Base-by-base conservation (phyloP, 2,888 invertebrate species). In the Tetramorium bicarinatum region DNA sequence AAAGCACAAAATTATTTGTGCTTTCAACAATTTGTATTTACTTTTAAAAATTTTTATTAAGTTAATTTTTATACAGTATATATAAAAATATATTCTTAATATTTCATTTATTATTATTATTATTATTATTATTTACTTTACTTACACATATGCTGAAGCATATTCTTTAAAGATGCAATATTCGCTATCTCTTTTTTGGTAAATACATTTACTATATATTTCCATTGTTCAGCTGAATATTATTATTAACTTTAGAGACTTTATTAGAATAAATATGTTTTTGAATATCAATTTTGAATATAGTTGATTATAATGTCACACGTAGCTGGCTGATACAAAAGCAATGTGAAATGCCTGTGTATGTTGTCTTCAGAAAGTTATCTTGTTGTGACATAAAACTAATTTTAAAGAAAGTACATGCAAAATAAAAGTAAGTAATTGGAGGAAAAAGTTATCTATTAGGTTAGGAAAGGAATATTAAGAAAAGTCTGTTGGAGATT, bases 321-420 rank as follows among this genome's bases (percentile, higher is more conserved):
- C n/a, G 38, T 64, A 64, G 0, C 11, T 13, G 21, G 7, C 0
- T 21, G 2, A 2, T 1, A 11, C 2, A 21, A 7, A 64, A 64
- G 7, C 4, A 41, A 21, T n/a, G 21, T 54, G 0, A 21, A 21
- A 21, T 8, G 61, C 6, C 29, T 29, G 8, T 34, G 13, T 56
- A 4, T 13, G 25, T 2, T 34, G 13, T 61, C 7, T 34, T 9
- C 3, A 3, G 18, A 2, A 38, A 64, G 13, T 64, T 62, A n/a
- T 0, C 6, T 34, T 62, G 18, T 44, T 29, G 25, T 66, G 38
- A 25, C n/a, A 38, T 9, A 41, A 64, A 64, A 29, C n/a, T 69
- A 34, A 29, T 69, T 69, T 69, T 29, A 52, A 41, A 34, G 7
- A 69, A 69, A 49, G 18, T 29, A 67, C 25, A 52, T 52, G 8